Evolutionary conservation across 2,888 invertebrate genomes (phyloP).

Genomic region (Tryphoninae sp.): DNA sequence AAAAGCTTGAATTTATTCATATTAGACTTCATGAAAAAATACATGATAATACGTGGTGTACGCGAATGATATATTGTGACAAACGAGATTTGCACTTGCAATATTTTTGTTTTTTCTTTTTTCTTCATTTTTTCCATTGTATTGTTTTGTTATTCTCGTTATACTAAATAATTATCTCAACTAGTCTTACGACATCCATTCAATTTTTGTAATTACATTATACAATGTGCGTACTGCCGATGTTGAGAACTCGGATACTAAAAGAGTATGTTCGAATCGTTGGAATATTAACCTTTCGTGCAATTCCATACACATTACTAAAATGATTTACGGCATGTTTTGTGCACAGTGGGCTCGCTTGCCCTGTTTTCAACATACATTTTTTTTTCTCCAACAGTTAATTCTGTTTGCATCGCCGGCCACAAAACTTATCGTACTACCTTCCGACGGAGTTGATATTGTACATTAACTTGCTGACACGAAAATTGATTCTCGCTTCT

Average conservation of each 20-base stretch:
- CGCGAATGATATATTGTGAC: slow-evolving; percentile 68
- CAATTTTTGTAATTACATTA: slow-evolving; percentile 62
- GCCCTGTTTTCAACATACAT: slow-evolving; percentile 40
- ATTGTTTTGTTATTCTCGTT: slow-evolving; percentile 31
- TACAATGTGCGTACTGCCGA: slow-evolving; percentile 63
- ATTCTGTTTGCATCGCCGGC: slow-evolving; percentile 60
- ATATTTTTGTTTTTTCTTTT: slow-evolving; percentile 35
- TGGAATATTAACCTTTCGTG: slow-evolving; percentile 58
- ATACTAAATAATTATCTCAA: slow-evolving; percentile 50
- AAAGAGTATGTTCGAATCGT: slow-evolving; percentile 46
- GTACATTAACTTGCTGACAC: slow-evolving; percentile 63
- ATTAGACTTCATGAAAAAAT: slow-evolving; percentile 79
- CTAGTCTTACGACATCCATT: slow-evolving; percentile 56
- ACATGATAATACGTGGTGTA: slow-evolving; percentile 77
- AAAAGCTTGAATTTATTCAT: slow-evolving; percentile 75
- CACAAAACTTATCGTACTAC: slow-evolving; percentile 60
- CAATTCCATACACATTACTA: slow-evolving; percentile 64
- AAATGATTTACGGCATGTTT: slow-evolving; percentile 62
- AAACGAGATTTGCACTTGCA: slow-evolving; percentile 61
- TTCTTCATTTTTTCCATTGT: slow-evolving; percentile 23
- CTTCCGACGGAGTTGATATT: slow-evolving; percentile 69
- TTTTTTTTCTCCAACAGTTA: slow-evolving; percentile 43
- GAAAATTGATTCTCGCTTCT: slow-evolving; percentile 10
- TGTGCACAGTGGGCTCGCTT: slow-evolving; percentile 60
- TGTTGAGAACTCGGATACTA: slow-evolving; percentile 50